These are phyloP conservation scores for Oryzias celebensis DNA, from an alignment of 2,113 vertebrate species.

Conservation along the genomic window DNA sequence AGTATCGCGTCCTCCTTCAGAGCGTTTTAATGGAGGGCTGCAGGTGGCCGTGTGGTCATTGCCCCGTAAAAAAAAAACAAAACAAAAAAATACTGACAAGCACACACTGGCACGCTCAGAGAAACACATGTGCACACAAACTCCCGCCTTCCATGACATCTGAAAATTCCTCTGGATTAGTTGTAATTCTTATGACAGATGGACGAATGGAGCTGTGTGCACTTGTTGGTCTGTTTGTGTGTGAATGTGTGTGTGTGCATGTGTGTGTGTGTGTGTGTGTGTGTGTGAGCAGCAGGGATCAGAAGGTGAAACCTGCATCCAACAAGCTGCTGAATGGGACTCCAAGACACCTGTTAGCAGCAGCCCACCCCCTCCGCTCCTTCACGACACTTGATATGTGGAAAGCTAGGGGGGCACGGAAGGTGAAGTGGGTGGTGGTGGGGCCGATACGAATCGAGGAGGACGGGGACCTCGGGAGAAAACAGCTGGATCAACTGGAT, in stretches of 20 bases:
- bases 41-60: constrained; percentile 76
- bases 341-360: constrained; percentile 71
- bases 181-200: constrained; percentile 75
- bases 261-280: constrained; percentile 17
- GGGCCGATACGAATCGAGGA: constrained; percentile 42
- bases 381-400: constrained; percentile 52
- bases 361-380: not conserved
- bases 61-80: constrained; percentile 48
- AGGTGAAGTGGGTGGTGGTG: not conserved
- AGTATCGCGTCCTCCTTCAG: constrained; percentile 8
- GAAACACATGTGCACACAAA: constrained; percentile 20
- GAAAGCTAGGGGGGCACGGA: not conserved
- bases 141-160: constrained; percentile 57
- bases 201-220: constrained; percentile 60
- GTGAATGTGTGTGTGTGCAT: constrained; percentile 13
- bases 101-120: constrained; percentile 17
- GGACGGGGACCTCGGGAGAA: constrained; percentile 51
- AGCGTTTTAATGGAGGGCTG: constrained; percentile 58
- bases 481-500: constrained; percentile 68
- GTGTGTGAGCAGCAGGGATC: constrained; percentile 49
- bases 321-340: constrained; percentile 56
- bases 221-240: not conserved
- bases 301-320: constrained; percentile 70
- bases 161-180: constrained; percentile 76
- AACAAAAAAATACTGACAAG: no score